Evolutionary conservation across 2,888 invertebrate species (phyloP).

Genomic region (Polyploca ridens): DNA sequence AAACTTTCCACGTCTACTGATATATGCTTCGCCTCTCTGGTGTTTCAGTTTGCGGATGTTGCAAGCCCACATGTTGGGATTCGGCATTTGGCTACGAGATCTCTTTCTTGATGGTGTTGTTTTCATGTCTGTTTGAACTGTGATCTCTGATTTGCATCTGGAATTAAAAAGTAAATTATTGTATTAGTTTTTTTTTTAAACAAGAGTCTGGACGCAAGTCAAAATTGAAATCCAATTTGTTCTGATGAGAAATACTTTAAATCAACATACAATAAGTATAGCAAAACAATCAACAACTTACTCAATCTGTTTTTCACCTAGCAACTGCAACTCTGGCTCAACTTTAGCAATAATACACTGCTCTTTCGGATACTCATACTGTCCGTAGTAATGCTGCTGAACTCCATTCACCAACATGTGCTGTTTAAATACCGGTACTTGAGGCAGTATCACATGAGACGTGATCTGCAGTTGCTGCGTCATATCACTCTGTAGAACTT

Average conservation of each 20-base stretch:
- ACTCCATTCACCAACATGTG: constrained; percentile 65
- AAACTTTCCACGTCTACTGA: constrained; percentile 70
- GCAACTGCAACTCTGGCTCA: constrained; percentile 49
- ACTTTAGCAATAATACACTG: constrained; percentile 58
- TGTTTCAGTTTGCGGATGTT: constrained; percentile 73
- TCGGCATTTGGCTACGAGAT: constrained; percentile 55
- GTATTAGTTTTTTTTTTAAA: too few species aligned
- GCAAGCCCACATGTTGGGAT: constrained; percentile 74
- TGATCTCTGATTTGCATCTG: constrained; percentile 51
- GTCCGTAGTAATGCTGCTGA: constrained; percentile 62
- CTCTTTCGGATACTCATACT: constrained; percentile 67
- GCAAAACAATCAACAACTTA: constrained; percentile 38
- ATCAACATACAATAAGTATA: not conserved
- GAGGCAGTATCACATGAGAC: constrained; percentile 68
- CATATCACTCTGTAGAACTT: constrained; percentile 59
- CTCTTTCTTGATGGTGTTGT: constrained; percentile 42
- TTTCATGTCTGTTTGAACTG: constrained; percentile 31
- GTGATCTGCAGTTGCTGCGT: constrained; percentile 66
- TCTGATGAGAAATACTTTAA: too few species aligned
- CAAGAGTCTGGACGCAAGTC: too few species aligned
- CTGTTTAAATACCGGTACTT: constrained; percentile 61
- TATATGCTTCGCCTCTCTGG: constrained; percentile 74
- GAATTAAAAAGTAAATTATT: constrained; percentile 26
- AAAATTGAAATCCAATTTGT: too few species aligned
- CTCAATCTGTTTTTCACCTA: constrained; percentile 54